phyloP scores from a whole-genome alignment of 1,140 invertebrate species.

The Drosophila kikkawai region DNA sequence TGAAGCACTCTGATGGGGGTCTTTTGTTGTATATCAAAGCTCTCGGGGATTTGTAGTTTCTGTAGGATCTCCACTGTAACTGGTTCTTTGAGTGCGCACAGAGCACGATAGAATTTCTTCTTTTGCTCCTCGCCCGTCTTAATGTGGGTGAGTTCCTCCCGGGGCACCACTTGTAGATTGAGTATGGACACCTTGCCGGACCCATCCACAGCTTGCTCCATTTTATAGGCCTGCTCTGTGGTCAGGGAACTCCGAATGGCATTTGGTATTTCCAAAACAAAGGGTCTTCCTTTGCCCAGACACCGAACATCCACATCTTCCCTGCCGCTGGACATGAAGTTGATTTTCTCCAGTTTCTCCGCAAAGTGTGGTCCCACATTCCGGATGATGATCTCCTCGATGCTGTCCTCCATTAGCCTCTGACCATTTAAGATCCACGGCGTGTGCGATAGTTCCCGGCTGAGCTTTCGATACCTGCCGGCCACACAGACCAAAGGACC shows the following conservation, averaged over 20 bases:
- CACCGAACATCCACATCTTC: slow-evolving; percentile 97
- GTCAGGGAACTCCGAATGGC: slow-evolving; percentile 87
- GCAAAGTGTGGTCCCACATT: slow-evolving; percentile 86
- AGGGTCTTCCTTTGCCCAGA: slow-evolving; percentile 94
- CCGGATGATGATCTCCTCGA: slow-evolving; percentile 95
- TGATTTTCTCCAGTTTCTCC: slow-evolving; percentile 78
- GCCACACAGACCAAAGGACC: slow-evolving; percentile 88
- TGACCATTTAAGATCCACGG: slow-evolving; percentile 96
- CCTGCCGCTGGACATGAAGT: slow-evolving; percentile 95
- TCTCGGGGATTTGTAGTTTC: slow-evolving; percentile 86
- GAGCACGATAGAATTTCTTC: slow-evolving; percentile 92
- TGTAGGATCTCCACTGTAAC: slow-evolving; percentile 86
- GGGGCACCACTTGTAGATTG: slow-evolving; percentile 89
- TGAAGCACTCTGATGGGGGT: slow-evolving; percentile 95
- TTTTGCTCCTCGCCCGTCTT: slow-evolving; percentile 95
- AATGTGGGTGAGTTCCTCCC: slow-evolving; percentile 89
- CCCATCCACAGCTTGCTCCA: slow-evolving; percentile 88
- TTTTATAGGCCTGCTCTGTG: slow-evolving; percentile 53
- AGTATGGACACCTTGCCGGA: slow-evolving; percentile 88
- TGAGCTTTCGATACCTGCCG: slow-evolving; percentile 95
- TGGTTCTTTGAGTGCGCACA: slow-evolving; percentile 87
- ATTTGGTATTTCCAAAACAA: slow-evolving; percentile 93
- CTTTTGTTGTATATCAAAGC: slow-evolving; percentile 89
- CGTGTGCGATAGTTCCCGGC: slow-evolving; percentile 94
- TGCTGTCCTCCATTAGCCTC: slow-evolving; percentile 92